These are phyloP conservation scores for Euborellia annulipes DNA, from an alignment of 1,140 invertebrate species.

Conservation along the genomic window DNA sequence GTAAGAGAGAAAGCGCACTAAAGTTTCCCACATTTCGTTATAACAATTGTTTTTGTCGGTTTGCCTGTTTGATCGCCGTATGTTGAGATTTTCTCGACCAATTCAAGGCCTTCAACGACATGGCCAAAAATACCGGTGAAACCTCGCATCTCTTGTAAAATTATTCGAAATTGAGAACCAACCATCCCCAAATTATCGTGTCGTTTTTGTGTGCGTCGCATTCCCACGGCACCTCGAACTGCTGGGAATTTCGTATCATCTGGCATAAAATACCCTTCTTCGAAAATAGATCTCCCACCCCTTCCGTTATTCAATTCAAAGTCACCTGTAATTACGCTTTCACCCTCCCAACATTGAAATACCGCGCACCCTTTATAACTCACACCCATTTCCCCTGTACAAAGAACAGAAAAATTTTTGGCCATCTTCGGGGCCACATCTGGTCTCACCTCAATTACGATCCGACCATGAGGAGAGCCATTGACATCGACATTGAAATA, in stretches of 20 bases:
- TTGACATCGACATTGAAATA: slow-evolving; percentile 64
- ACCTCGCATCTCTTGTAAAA: slow-evolving; percentile 60
- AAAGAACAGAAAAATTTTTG: slow-evolving; percentile 70
- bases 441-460: slow-evolving; percentile 67
- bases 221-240: slow-evolving; percentile 58
- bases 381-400: slow-evolving; percentile 60
- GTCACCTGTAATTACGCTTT: slow-evolving; percentile 64
- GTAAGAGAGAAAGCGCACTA: slow-evolving; percentile 18
- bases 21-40: slow-evolving; percentile 59
- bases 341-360: slow-evolving; percentile 68
- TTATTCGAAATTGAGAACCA: slow-evolving; percentile 68
- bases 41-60: slow-evolving; percentile 54
- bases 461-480: slow-evolving; percentile 47
- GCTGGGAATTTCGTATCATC: slow-evolving; percentile 65
- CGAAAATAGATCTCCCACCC: slow-evolving; percentile 59
- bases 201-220: slow-evolving; percentile 63
- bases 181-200: slow-evolving; percentile 67
- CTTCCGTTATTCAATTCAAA: slow-evolving; percentile 68
- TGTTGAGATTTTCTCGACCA: slow-evolving; percentile 62
- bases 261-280: slow-evolving; percentile 62
- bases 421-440: slow-evolving; percentile 80
- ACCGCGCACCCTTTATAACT: slow-evolving; percentile 64
- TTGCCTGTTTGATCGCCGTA: slow-evolving; percentile 60
- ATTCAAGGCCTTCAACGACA: slow-evolving; percentile 62
- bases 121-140: slow-evolving; percentile 72